Conservation (phyloP, 2,113 vertebrate genomes). For the Pholis gunnellus region DNA sequence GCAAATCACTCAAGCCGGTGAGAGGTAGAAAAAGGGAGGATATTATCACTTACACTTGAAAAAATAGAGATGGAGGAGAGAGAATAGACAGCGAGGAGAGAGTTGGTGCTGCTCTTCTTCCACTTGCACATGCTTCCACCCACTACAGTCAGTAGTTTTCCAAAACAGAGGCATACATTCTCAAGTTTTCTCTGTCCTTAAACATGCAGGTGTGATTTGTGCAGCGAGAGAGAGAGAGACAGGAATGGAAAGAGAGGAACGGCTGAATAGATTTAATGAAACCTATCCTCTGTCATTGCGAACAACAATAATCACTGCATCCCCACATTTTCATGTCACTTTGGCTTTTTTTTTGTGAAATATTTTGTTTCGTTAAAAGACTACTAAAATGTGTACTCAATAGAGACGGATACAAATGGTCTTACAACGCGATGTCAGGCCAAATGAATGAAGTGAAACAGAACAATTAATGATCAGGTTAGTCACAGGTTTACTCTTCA, state of each 20-base stretch:
- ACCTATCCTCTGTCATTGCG: not conserved
- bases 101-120: constrained; percentile 75
- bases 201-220: constrained; percentile 36
- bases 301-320: too few species aligned
- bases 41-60: constrained; percentile 84
- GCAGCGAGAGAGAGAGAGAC: constrained; percentile 14
- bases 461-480: not conserved
- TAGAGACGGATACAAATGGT: not conserved
- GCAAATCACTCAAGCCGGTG: constrained; percentile 81
- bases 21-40: constrained; percentile 82
- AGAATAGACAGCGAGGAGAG: constrained; percentile 76
- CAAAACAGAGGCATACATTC: constrained; percentile 65
- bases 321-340: not conserved
- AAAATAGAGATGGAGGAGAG: constrained; percentile 80
- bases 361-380: not conserved
- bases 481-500: not conserved
- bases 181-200: constrained; percentile 55
- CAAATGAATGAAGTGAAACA: not conserved
- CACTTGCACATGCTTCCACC: constrained; percentile 78
- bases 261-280: not conserved
- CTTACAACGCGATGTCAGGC: not conserved
- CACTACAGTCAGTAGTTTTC: constrained; percentile 76
- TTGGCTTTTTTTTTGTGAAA: not conserved
- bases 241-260: constrained; percentile 8
- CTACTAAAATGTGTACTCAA: not conserved